phyloP scores from a whole-genome alignment of 1,140 invertebrate genomes.

The Macrobrachium rosenbergii region DNA sequence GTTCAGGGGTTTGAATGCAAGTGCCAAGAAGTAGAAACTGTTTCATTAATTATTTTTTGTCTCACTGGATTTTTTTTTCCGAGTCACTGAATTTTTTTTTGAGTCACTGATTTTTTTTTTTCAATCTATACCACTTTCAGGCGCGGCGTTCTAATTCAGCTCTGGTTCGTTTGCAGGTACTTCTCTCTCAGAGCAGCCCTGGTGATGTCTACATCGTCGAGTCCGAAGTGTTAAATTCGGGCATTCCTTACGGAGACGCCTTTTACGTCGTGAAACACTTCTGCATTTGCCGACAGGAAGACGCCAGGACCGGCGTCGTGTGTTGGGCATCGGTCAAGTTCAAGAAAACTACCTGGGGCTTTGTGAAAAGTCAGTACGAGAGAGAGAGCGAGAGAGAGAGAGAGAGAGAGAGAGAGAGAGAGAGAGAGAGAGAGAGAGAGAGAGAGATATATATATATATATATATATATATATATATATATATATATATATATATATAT shows the following conservation, averaged over 20 bases:
- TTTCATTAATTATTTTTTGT: neutral
- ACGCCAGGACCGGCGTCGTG: neutral
- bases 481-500: slow-evolving; percentile 27
- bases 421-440: too few species aligned
- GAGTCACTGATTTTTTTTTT: neutral
- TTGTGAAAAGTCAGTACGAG: slow-evolving; percentile 34
- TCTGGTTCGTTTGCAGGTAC: neutral
- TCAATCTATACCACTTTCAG: too few species aligned
- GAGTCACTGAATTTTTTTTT: neutral
- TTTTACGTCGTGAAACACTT: slow-evolving; percentile 43
- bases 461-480: neutral
- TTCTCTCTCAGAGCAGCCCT: slow-evolving; percentile 8
- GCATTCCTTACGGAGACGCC: slow-evolving; percentile 41
- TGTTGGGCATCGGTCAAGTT: slow-evolving; percentile 41
- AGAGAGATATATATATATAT: too few species aligned
- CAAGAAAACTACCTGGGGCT: slow-evolving; percentile 44
- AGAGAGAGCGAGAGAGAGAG: too few species aligned
- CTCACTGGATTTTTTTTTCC: too few species aligned
- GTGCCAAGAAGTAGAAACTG: too few species aligned
- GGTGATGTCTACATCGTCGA: slow-evolving; percentile 42
- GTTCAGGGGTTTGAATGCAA: too few species aligned
- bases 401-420: too few species aligned
- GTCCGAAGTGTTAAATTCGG: slow-evolving; percentile 18
- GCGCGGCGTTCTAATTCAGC: too few species aligned
- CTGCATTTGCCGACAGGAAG: slow-evolving; percentile 18